A percentile compares a stretch with the other conserved stretches of the same genome.
phyloP scores from a whole-genome alignment of 2,113 vertebrate genomes.

The Podocnemis expansa region DNA sequence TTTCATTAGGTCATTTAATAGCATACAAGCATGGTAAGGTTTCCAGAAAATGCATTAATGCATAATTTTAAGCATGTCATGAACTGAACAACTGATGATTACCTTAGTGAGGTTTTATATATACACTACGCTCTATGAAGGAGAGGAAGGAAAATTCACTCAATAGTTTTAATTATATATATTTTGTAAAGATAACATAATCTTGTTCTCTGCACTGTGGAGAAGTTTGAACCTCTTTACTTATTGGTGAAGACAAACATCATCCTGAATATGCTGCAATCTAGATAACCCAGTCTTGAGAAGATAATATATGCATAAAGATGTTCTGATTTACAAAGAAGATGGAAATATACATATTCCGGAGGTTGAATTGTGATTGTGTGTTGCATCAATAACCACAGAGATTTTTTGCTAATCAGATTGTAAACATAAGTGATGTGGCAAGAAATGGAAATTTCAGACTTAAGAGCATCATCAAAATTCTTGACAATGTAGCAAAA shows the following conservation, averaged over 20 bases:
- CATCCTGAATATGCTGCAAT: neutral
- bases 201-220: neutral
- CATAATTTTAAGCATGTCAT: neutral
- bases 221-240: neutral
- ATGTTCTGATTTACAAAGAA: neutral
- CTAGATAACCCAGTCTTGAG: neutral
- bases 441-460: neutral
- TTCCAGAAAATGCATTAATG: slow-evolving; percentile 22
- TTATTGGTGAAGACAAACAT: neutral
- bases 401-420: neutral
- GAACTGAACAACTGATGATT: neutral
- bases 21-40: neutral
- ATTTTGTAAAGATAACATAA: slow-evolving; percentile 18
- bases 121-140: neutral
- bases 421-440: neutral
- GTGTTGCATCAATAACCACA: neutral
- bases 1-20: slow-evolving; percentile 27
- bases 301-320: neutral
- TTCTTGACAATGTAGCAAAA: neutral
- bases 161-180: slow-evolving; percentile 10
- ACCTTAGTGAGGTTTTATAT: neutral
- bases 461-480: fast-evolving
- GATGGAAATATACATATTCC: neutral
- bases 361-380: neutral
- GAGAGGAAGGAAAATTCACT: neutral